phyloP scores from a whole-genome alignment of 2,113 vertebrate species.

The Scopus umbretta region DNA sequence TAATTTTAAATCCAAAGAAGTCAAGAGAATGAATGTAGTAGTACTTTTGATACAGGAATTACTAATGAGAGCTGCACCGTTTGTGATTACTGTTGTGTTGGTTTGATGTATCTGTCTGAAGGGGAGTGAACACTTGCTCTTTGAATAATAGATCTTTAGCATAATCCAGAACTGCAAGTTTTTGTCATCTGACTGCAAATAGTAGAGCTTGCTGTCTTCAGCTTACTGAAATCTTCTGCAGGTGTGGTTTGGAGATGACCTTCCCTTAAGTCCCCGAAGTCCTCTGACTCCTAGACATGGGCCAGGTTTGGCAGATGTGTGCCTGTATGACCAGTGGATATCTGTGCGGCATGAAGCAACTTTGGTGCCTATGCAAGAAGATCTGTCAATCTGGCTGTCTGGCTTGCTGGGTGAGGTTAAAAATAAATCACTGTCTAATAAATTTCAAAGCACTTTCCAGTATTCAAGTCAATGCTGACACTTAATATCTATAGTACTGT shows the following conservation, averaged over 20 bases:
- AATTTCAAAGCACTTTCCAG: not conserved
- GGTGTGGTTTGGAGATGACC: slow-evolving; percentile 91
- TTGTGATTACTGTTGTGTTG: not conserved
- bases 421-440: not conserved
- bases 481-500: not conserved
- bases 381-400: slow-evolving; percentile 92
- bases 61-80: not conserved
- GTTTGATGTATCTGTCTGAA: not conserved
- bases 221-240: slow-evolving; percentile 29
- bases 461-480: not conserved
- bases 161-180: not conserved
- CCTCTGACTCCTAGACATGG: slow-evolving; percentile 84
- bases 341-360: slow-evolving; percentile 90
- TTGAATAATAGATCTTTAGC: not conserved
- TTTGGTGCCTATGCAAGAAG: slow-evolving; percentile 94
- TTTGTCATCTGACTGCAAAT: not conserved
- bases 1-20: not conserved
- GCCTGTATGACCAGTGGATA: slow-evolving; percentile 94
- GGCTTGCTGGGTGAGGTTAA: slow-evolving; percentile 84
- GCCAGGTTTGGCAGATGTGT: slow-evolving; percentile 88
- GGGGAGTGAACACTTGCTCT: not conserved
- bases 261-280: slow-evolving; percentile 80
- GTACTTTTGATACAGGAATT: not conserved
- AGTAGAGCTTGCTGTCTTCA: not conserved
- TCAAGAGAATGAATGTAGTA: not conserved